Evolutionary conservation across 2,797 vertebrate species (phyloP).

Genomic region (Lepilemur septentrionalis): DNA sequence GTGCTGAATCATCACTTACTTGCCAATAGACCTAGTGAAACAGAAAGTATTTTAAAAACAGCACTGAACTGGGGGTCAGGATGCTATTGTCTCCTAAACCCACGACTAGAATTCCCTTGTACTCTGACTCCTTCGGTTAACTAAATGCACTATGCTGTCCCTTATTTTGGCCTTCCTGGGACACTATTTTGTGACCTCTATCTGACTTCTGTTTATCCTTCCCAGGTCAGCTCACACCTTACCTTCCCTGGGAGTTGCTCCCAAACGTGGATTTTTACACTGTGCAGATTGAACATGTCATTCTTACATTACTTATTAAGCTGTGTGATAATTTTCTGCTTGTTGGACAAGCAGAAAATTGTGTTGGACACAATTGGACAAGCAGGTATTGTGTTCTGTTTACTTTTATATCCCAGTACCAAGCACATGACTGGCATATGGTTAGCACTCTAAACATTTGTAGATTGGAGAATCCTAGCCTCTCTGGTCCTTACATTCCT

Average conservation of each 20-base stretch:
- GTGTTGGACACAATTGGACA: no score
- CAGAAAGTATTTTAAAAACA: background rate
- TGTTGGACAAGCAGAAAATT: background rate
- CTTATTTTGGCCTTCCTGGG: background rate
- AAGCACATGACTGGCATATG: background rate
- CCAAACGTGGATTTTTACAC: background rate
- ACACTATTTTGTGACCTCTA: background rate
- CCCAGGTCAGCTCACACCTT: background rate
- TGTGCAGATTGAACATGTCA: background rate
- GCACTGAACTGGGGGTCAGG: background rate
- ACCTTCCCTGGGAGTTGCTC: background rate
- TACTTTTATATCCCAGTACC: background rate
- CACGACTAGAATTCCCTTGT: background rate
- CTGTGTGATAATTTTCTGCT: background rate
- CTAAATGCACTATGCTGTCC: background rate
- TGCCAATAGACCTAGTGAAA: background rate
- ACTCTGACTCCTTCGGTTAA: background rate
- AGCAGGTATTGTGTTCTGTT: background rate
- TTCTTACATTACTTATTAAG: background rate
- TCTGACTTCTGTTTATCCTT: background rate
- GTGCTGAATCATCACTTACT: background rate
- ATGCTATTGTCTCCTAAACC: background rate
- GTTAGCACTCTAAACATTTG: background rate
- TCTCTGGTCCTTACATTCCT: background rate
- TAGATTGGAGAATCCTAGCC: background rate